Percentiles rank a stretch among this genome's conserved stretches.
Evolutionary conservation across 2,113 vertebrate species (phyloP).

Genomic region (Sander lucioperca): DNA sequence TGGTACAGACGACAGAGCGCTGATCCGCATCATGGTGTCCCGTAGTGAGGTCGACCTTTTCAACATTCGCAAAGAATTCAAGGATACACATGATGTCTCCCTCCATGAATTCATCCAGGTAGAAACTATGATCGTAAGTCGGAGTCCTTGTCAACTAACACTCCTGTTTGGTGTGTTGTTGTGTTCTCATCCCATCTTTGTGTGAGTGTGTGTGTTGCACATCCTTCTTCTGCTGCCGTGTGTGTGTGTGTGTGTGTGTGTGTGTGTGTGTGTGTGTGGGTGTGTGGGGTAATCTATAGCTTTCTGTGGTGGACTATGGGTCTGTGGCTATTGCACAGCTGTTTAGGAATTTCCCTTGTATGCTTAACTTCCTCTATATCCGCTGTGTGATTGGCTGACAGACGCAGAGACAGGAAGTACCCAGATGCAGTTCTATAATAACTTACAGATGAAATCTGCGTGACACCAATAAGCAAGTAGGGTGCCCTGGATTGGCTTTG

Average conservation of each 20-base stretch:
- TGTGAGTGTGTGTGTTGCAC: conserved; percentile 57
- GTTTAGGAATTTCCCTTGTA: conserved; percentile 87
- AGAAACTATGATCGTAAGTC: conserved; percentile 85
- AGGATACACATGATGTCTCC: conserved; percentile 91
- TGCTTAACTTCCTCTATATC: conserved; percentile 80
- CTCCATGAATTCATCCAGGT: conserved; percentile 96
- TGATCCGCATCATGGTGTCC: conserved; percentile 96
- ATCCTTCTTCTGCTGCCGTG: conserved; percentile 70
- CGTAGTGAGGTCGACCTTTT: conserved; percentile 93
- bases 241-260: no score
- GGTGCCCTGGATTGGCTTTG: conserved; percentile 46
- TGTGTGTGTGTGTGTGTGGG: no score
- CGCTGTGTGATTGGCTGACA: conserved; percentile 73
- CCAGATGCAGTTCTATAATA: conserved; percentile 75
- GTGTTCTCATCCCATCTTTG: conserved; percentile 31
- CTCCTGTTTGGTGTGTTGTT: conserved; percentile 21
- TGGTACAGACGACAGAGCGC: conserved; percentile 94
- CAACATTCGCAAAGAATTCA: conserved; percentile 94
- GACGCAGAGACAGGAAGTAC: conserved; percentile 78
- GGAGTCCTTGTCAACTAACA: conserved; percentile 57
- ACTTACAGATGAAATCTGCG: conserved; percentile 73
- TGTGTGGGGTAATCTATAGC: conserved; percentile 64
- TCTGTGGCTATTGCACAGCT: conserved; percentile 80
- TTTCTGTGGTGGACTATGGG: conserved; percentile 76
- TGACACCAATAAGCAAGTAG: conserved; percentile 64